These are phyloP conservation scores for Drosophila vallismaia DNA, from an alignment of 2,888 invertebrate genomes.

Conservation along the genomic window DNA sequence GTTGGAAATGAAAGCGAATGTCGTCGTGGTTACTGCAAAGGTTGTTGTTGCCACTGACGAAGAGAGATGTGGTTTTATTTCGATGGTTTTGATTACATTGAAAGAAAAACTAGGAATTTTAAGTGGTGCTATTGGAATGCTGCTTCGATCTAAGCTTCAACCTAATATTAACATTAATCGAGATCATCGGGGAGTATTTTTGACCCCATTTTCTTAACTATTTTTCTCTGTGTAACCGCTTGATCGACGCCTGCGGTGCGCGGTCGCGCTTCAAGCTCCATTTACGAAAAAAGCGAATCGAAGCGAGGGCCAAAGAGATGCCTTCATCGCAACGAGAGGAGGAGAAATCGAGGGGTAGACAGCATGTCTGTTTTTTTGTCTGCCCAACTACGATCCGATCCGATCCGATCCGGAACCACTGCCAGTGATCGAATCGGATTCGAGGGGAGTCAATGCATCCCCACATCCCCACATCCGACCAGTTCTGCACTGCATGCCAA, in stretches of 20 bases:
- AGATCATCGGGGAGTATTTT: too few species aligned
- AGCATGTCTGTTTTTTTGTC: conserved; percentile 40
- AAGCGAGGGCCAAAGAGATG: conserved; percentile 42
- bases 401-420: conserved; percentile 44
- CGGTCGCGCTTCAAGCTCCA: conserved; percentile 73
- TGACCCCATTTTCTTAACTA: too few species aligned
- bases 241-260: conserved; percentile 59
- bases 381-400: conserved; percentile 7
- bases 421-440: conserved; percentile 42
- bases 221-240: conserved; percentile 37
- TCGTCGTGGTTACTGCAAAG: conserved; percentile 44
- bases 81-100: conserved; percentile 30
- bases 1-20: conserved; percentile 74
- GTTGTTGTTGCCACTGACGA: conserved; percentile 7
- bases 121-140: background rate
- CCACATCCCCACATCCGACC: conserved; percentile 49
- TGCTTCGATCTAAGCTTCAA: too few species aligned
- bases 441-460: conserved; percentile 47
- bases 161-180: too few species aligned
- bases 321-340: conserved; percentile 12
- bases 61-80: conserved; percentile 17
- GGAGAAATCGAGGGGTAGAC: conserved; percentile 21
- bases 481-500: conserved; percentile 65
- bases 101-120: background rate
- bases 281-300: conserved; percentile 58